These are phyloP conservation scores for Pangasianodon hypophthalmus DNA, from an alignment of 2,113 vertebrate genomes.

Conservation along the genomic window DNA sequence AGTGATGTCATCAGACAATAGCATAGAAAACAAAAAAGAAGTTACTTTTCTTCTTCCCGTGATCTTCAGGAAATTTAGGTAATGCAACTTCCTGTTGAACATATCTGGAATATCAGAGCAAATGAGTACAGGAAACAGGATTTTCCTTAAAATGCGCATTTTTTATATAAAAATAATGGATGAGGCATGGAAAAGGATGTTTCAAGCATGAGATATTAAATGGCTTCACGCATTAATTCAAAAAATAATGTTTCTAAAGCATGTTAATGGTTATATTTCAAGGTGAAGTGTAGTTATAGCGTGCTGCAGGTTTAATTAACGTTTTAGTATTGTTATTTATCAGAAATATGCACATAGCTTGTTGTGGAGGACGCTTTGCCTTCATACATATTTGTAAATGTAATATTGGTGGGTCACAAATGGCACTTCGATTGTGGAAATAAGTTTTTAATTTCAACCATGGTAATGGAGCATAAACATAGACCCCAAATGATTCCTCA, in stretches of 20 bases:
- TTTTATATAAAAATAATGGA: background rate
- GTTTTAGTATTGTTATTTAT: background rate
- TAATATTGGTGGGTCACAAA: background rate
- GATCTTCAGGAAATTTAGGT: background rate
- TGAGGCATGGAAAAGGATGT: background rate
- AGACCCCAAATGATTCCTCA: background rate
- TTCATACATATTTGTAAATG: background rate
- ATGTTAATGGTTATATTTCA: background rate
- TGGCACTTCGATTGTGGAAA: background rate
- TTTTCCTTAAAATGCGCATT: background rate
- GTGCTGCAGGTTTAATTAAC: background rate
- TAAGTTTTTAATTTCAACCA: background rate
- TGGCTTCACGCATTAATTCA: background rate
- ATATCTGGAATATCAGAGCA: background rate
- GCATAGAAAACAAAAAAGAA: background rate
- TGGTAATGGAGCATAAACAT: background rate
- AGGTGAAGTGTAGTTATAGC: background rate
- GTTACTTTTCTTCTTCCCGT: background rate
- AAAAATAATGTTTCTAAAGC: background rate
- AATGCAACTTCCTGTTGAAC: background rate
- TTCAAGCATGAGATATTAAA: background rate
- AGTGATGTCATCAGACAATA: background rate
- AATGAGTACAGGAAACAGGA: background rate
- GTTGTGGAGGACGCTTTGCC: background rate
- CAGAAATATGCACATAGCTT: background rate